These are phyloP conservation scores for Apotomis capreana DNA, from an alignment of 2,888 invertebrate species.

Conservation along the genomic window DNA sequence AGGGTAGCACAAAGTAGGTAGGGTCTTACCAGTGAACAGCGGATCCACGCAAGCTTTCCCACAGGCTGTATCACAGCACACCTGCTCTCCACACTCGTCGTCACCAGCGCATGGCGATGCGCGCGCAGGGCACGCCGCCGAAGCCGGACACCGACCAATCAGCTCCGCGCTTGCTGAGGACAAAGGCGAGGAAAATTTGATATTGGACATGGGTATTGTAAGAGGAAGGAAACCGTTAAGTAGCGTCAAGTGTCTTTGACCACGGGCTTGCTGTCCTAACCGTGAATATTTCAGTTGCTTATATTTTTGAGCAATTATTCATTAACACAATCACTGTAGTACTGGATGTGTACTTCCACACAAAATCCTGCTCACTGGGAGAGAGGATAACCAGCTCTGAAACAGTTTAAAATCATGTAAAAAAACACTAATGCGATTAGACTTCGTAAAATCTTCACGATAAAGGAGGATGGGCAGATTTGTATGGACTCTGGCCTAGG, in stretches of 20 bases:
- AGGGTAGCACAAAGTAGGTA: too few species aligned
- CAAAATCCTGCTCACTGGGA: too few species aligned
- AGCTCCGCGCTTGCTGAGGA: constrained; percentile 73
- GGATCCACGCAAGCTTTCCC: constrained; percentile 85
- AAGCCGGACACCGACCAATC: constrained; percentile 74
- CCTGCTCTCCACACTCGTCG: constrained; percentile 85
- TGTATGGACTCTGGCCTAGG: too few species aligned
- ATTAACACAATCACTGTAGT: background rate
- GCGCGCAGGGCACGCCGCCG: constrained; percentile 82
- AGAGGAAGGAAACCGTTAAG: background rate
- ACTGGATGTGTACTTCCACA: too few species aligned
- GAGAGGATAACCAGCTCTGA: too few species aligned
- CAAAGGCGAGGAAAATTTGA: background rate
- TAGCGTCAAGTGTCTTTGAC: background rate
- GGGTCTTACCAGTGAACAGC: constrained; percentile 82
- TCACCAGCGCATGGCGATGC: constrained; percentile 84
- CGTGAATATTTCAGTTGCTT: too few species aligned
- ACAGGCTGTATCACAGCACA: constrained; percentile 87
- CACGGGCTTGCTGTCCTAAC: too few species aligned
- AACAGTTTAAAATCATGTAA: too few species aligned
- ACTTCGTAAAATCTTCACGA: too few species aligned
- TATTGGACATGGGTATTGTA: background rate
- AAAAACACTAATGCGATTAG: too few species aligned
- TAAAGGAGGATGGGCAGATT: too few species aligned
- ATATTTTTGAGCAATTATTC: too few species aligned